Conservation (phyloP, 2,888 invertebrate species). For the Alitta virens region DNA sequence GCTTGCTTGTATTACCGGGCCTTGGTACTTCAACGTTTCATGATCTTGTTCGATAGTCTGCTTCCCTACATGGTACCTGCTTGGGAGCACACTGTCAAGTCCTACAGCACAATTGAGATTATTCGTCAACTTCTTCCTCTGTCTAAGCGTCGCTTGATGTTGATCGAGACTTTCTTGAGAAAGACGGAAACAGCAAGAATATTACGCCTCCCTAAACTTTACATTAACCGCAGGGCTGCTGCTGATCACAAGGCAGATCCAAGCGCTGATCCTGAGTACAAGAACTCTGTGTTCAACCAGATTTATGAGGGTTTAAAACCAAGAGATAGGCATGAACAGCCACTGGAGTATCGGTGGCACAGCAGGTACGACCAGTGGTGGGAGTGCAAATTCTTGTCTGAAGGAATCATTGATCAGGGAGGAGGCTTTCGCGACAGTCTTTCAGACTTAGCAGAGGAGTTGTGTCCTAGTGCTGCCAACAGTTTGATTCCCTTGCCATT, state of each 20-base stretch:
- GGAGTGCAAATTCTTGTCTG: constrained; percentile 57
- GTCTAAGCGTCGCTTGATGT: constrained; percentile 46
- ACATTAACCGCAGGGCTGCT: constrained; percentile 52
- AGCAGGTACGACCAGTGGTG: constrained; percentile 55
- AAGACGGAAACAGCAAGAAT: constrained; percentile 38
- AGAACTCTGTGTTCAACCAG: constrained; percentile 52
- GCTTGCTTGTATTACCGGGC: constrained; percentile 47
- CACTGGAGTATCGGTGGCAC: constrained; percentile 54
- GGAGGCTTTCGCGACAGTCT: constrained; percentile 56
- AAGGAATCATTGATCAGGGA: constrained; percentile 57
- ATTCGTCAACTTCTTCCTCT: constrained; percentile 50
- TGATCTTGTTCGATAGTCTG: constrained; percentile 50
- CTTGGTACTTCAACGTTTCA: constrained; percentile 43
- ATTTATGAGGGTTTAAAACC: constrained; percentile 54
- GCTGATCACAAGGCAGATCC: constrained; percentile 52
- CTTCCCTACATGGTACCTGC: constrained; percentile 50
- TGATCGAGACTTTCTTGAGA: constrained; percentile 51
- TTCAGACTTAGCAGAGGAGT: constrained; percentile 55
- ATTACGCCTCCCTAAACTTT: constrained; percentile 38
- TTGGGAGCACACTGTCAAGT: constrained; percentile 51
- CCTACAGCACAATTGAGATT: constrained; percentile 42
- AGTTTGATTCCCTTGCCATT: constrained; percentile 48
- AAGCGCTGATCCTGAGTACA: constrained; percentile 42
- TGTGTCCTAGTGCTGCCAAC: constrained; percentile 50
- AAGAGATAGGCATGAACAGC: constrained; percentile 41